phyloP scores from a whole-genome alignment of 2,797 vertebrate genomes.

The Lepus oiostolus region DNA sequence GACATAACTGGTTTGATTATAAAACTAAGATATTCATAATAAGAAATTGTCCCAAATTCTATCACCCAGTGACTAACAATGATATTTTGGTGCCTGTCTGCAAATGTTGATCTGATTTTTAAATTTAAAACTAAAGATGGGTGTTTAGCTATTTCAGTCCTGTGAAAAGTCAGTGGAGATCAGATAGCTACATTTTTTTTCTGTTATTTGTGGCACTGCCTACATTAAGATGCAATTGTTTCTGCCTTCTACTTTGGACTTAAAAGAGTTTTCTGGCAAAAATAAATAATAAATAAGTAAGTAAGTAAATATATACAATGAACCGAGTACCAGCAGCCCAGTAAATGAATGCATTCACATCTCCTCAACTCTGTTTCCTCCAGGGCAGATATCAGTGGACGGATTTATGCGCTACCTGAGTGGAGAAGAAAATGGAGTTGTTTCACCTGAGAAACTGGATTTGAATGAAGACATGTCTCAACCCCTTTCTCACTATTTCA shows the following conservation, averaged over 20 bases:
- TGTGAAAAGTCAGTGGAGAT: neutral
- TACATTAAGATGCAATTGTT: neutral
- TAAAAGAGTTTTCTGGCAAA: neutral
- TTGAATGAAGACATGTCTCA: constrained; percentile 98
- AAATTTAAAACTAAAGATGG: constrained; percentile 37
- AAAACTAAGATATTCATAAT: constrained; percentile 21
- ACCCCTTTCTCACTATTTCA: constrained; percentile 98
- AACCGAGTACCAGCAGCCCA: neutral
- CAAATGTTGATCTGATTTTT: neutral
- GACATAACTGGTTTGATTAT: constrained; percentile 5
- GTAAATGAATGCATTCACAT: constrained; percentile 59
- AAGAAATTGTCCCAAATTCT: constrained; percentile 19
- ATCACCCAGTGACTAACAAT: neutral
- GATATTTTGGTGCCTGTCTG: neutral
- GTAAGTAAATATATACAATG: too few species aligned
- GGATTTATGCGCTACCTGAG: constrained; percentile 96
- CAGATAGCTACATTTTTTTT: neutral
- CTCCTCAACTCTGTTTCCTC: constrained; percentile 74
- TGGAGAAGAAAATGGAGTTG: constrained; percentile 96
- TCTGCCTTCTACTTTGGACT: neutral
- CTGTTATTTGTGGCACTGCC: neutral
- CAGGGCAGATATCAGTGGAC: constrained; percentile 98
- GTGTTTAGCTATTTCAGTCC: constrained; percentile 23
- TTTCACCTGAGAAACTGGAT: constrained; percentile 99
- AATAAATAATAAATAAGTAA: neutral